Percentiles rank a stretch among this genome's conserved stretches.
Evolutionary conservation across 2,888 invertebrate species (phyloP).

Genomic region (Noctuana brunneofusca): DNA sequence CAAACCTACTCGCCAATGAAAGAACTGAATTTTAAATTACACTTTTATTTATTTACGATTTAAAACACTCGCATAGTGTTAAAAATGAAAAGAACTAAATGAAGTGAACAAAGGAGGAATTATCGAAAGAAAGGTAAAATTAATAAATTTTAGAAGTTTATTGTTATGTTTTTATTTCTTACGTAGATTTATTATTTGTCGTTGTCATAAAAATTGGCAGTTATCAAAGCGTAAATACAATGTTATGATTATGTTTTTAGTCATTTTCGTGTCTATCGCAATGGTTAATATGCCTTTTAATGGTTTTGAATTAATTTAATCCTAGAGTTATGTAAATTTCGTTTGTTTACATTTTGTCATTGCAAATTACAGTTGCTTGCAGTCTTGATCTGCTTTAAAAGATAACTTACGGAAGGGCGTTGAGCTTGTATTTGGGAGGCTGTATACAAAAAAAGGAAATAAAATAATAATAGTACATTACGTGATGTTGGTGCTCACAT

Average conservation of each 20-base stretch:
- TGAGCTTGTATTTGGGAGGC: background rate
- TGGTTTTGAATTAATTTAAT: background rate
- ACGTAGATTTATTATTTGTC: background rate
- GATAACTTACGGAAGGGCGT: background rate
- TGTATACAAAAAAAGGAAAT: background rate
- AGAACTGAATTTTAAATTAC: constrained; percentile 36
- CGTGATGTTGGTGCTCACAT: too few species aligned
- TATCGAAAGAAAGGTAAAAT: constrained; percentile 64
- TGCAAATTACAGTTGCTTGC: background rate
- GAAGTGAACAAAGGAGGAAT: constrained; percentile 77
- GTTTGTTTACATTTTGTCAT: constrained; percentile 6
- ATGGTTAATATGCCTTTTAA: background rate
- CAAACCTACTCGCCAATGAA: constrained; percentile 34
- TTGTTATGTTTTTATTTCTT: background rate
- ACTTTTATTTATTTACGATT: constrained; percentile 34
- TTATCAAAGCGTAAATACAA: background rate
- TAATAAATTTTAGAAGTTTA: constrained; percentile 19
- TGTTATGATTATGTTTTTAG: constrained; percentile 5
- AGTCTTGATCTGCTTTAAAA: background rate
- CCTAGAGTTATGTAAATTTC: background rate
- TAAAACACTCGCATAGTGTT: constrained; percentile 57
- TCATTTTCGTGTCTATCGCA: background rate
- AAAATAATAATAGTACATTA: too few species aligned
- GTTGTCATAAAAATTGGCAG: background rate
- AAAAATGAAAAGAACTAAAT: constrained; percentile 55